Evolutionary conservation across 2,888 invertebrate species (phyloP).

Genomic region (Xylota sylvarum): DNA sequence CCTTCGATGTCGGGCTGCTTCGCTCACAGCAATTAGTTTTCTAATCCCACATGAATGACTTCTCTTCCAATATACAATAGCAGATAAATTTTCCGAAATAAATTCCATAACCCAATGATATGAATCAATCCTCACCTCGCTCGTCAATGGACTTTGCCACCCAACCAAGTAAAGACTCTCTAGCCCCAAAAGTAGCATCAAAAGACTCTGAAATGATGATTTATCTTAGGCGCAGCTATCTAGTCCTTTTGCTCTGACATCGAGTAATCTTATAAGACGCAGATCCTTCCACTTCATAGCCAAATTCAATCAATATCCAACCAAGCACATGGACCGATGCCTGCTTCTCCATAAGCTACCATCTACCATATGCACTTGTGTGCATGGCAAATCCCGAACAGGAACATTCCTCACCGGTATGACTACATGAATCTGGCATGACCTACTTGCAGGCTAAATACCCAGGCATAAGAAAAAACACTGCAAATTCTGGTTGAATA

Average conservation of each 20-base stretch:
- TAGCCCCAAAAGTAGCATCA: background rate
- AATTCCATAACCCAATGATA: background rate
- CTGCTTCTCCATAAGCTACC: conserved; percentile 11
- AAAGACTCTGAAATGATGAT: conserved; percentile 26
- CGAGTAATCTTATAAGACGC: conserved; percentile 55
- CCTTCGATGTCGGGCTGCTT: background rate
- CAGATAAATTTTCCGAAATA: background rate
- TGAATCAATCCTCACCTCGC: conserved; percentile 18
- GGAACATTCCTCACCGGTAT: conserved; percentile 36
- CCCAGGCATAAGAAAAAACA: conserved; percentile 31
- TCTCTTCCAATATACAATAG: conserved; percentile 9
- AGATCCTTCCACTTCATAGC: conserved; percentile 32
- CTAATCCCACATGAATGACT: conserved; percentile 17
- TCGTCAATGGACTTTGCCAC: background rate
- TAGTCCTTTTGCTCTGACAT: conserved; percentile 51
- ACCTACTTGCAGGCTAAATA: conserved; percentile 58
- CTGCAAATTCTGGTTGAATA: conserved; percentile 41
- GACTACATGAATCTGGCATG: conserved; percentile 29
- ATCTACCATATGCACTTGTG: conserved; percentile 28
- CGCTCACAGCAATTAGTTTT: conserved; percentile 23
- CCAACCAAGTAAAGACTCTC: background rate
- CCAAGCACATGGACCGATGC: conserved; percentile 1
- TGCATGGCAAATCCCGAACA: too few species aligned
- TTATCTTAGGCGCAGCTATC: conserved; percentile 24
- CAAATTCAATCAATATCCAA: conserved; percentile 61